phyloP scores from a whole-genome alignment of 2,888 invertebrate species.

The Leptopilina drosophilae region DNA sequence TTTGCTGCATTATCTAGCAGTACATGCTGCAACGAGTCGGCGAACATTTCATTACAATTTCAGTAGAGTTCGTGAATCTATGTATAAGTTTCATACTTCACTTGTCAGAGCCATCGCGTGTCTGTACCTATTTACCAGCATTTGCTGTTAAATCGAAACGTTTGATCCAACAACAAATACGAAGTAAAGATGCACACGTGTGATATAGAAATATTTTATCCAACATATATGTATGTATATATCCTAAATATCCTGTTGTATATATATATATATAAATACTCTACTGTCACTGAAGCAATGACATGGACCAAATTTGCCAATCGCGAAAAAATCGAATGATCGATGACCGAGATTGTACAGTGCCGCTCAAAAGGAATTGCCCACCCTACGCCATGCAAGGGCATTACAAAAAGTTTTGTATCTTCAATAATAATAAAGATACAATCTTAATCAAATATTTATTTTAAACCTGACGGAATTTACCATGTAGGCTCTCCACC shows the following conservation, averaged over 20 bases:
- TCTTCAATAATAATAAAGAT: too few relatives aligned
- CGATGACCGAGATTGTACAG: not conserved
- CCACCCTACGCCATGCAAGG: too few relatives aligned
- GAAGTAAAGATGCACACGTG: not conserved
- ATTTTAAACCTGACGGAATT: too few relatives aligned
- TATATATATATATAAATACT: too few relatives aligned
- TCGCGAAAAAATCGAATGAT: slow-evolving; percentile 27
- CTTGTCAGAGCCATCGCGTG: slow-evolving; percentile 15
- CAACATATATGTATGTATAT: not conserved
- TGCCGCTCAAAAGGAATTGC: too few relatives aligned
- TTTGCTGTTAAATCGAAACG: slow-evolving; percentile 49
- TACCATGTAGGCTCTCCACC: too few relatives aligned
- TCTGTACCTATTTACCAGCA: slow-evolving; percentile 33
- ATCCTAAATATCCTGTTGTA: too few relatives aligned
- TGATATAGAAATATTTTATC: slow-evolving; percentile 6
- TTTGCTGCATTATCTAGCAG: slow-evolving; percentile 14
- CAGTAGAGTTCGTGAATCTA: not conserved
- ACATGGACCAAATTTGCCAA: slow-evolving; percentile 11
- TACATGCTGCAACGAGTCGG: not conserved
- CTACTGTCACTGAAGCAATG: slow-evolving; percentile 10
- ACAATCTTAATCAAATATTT: too few relatives aligned
- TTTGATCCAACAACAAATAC: slow-evolving; percentile 42
- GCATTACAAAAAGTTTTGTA: too few relatives aligned
- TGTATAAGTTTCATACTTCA: slow-evolving; percentile 27
- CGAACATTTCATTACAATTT: slow-evolving; percentile 20